Percentiles rank a stretch among this genome's conserved stretches.
These are phyloP conservation scores for Cacatua alba DNA, from an alignment of 2,113 vertebrate genomes.

Conservation along the genomic window DNA sequence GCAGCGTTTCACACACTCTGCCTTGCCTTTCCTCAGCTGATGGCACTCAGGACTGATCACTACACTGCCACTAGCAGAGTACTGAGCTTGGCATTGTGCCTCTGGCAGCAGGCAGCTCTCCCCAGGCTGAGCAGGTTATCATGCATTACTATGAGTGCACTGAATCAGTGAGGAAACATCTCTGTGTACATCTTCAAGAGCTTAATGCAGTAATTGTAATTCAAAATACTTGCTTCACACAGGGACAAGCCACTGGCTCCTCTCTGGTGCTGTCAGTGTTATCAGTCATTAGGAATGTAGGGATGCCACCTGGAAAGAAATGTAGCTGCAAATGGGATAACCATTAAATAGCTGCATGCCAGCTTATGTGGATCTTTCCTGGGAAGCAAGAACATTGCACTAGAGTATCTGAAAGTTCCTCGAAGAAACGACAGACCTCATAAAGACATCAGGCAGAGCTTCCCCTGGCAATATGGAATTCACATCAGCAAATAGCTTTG, in stretches of 20 bases:
- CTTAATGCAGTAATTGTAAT: background rate
- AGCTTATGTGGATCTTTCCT: slow-evolving; percentile 12
- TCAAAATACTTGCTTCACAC: background rate
- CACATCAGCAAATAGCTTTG: background rate
- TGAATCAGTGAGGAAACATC: background rate
- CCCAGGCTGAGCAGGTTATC: fast-evolving
- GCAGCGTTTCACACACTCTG: background rate
- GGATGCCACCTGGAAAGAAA: slow-evolving; percentile 35
- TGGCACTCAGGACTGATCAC: fast-evolving
- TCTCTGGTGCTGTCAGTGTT: slow-evolving; percentile 22
- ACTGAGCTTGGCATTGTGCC: background rate
- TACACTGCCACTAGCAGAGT: background rate
- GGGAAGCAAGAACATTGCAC: background rate
- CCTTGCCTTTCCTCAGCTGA: background rate
- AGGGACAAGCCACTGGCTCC: background rate
- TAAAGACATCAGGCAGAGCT: slow-evolving; percentile 22
- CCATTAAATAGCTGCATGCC: slow-evolving; percentile 28
- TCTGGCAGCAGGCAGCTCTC: background rate
- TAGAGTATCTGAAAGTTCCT: background rate
- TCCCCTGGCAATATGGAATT: background rate
- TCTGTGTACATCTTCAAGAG: background rate
- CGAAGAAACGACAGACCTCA: background rate
- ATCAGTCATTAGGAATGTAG: slow-evolving; percentile 3
- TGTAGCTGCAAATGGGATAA: slow-evolving; percentile 33
- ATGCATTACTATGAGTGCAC: fast-evolving